Base-by-base conservation (phyloP, 2,797 vertebrate species). In the Melanotaenia trifasciata region DNA sequence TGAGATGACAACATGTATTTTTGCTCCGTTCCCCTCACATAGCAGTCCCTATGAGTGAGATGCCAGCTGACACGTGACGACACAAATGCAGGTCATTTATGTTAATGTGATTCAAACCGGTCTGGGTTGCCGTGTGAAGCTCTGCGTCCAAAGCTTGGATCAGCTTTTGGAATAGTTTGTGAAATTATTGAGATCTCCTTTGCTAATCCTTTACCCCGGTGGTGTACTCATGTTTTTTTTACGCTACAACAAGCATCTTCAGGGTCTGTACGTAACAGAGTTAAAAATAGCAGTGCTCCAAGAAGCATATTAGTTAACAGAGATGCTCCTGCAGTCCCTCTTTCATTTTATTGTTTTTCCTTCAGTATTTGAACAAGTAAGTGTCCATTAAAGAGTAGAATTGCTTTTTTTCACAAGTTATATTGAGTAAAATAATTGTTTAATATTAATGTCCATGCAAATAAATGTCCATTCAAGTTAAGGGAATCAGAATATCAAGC, bases 221-320 rank as follows among this genome's bases (percentile, higher is more conserved):
- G 84, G 64, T 87, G 83, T 76, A 74, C 78, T 85, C 65, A 47
- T 47, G 20, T 78, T 71, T 84, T 81, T 70, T 66, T 85, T 81
- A 79, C 43, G 62, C 83, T 89, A 87, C 80, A 84, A 47, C 81
- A 86, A 86, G 78, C 84, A 90, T 90, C 81, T 81, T 87, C 85
- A 76, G 72, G 86, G 70, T 86, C 82, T 78, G 72, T 74, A 64
- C 50, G 67, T 78, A 78, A 75, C 74, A 14, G 75, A 81, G 89
- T 87, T 93, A 92, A 90, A 93, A 93, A 93, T 91, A 94, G 91
- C 79, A 66, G 54, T 24, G 80, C 87, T 90, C 24, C 26, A 59
- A 90, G 84, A 90, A 84, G 87, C 72, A 74, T 61, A 79, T 85
- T 71, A 79, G 79, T 92, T 80, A 87, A 83, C 58, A 86, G 56